Evolutionary conservation across 2,888 invertebrate species (phyloP).

Genomic region (Seira ritae): DNA sequence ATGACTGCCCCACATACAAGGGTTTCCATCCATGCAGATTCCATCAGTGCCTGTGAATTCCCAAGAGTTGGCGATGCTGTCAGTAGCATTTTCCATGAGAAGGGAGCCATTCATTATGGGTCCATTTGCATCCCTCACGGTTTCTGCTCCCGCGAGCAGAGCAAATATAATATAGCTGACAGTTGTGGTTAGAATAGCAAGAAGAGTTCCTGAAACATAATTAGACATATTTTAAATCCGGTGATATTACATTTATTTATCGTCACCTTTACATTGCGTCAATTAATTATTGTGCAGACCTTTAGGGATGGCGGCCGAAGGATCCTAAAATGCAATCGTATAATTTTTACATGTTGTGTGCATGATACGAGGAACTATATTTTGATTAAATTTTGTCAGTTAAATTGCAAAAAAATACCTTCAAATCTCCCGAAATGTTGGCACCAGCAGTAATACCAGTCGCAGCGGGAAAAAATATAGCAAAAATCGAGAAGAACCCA

Average conservation of each 20-base stretch:
- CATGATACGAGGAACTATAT: slow-evolving; percentile 23
- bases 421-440: slow-evolving; percentile 80
- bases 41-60: slow-evolving; percentile 60
- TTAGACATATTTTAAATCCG: not conserved
- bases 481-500: slow-evolving; percentile 79
- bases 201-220: slow-evolving; percentile 77
- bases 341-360: no score
- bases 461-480: slow-evolving; percentile 80
- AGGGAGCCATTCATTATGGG: slow-evolving; percentile 62
- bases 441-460: slow-evolving; percentile 80
- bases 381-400: not conserved
- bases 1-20: slow-evolving; percentile 77
- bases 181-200: slow-evolving; percentile 79
- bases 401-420: no score
- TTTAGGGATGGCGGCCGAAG: slow-evolving; percentile 75
- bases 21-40: slow-evolving; percentile 58
- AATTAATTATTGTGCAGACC: slow-evolving; percentile 26
- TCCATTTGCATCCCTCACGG: slow-evolving; percentile 74
- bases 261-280: slow-evolving; percentile 13
- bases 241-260: slow-evolving; percentile 25
- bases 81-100: slow-evolving; percentile 53
- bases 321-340: slow-evolving; percentile 74
- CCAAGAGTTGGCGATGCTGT: slow-evolving; percentile 60
- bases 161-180: slow-evolving; percentile 78
- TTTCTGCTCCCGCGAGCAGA: slow-evolving; percentile 76